phyloP scores from a whole-genome alignment of 1,140 invertebrate genomes.

The Drosophila lacteicornis region DNA sequence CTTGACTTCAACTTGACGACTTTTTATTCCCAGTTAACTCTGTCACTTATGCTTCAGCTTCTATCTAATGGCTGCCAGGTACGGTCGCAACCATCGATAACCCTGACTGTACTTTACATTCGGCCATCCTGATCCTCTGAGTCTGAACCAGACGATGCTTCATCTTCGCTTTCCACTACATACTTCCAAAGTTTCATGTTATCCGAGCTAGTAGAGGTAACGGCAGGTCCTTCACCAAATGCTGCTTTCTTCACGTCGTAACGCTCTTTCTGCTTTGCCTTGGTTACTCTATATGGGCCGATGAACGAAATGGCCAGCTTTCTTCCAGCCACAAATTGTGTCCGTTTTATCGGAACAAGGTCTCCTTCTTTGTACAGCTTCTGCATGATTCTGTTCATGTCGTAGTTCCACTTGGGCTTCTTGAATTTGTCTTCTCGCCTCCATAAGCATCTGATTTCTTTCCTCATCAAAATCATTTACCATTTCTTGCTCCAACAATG shows the following conservation, averaged over 20 bases:
- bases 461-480: background rate
- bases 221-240: background rate
- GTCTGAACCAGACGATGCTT: slow-evolving; percentile 3
- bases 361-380: background rate
- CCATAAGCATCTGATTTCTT: background rate
- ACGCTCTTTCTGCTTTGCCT: background rate
- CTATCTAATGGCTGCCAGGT: no score
- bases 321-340: background rate
- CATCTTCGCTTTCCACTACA: background rate
- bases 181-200: background rate
- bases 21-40: no score
- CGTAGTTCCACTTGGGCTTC: background rate
- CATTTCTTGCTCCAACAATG: background rate
- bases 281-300: background rate
- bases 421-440: background rate
- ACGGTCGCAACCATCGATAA: no score
- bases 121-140: slow-evolving; percentile 1
- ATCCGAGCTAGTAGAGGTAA: no score
- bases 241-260: background rate
- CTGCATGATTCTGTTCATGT: background rate
- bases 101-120: background rate
- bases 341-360: background rate
- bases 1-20: no score
- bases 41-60: no score
- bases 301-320: background rate